Evolutionary conservation across 2,113 vertebrate species (phyloP), one percentile per base, ranked within the genome.

Genomic region (Peromyscus californicus): DNA sequence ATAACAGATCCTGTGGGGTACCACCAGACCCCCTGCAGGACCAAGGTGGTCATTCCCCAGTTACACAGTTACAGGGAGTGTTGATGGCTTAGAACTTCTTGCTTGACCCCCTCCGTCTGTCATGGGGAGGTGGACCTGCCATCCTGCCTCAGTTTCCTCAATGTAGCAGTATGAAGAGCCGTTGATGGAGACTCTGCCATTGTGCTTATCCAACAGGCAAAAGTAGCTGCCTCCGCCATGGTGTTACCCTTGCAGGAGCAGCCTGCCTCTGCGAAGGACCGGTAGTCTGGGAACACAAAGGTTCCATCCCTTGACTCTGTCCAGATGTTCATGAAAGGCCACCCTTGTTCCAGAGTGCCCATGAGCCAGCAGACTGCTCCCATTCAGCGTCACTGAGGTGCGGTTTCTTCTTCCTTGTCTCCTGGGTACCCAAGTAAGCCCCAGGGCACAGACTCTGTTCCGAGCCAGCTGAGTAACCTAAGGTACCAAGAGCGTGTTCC

Each of bases 371-470:
- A 22, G 72, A 33, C 7, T 15, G 0, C 78, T 74, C 54, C 75
- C 1, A 1, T 36, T 70, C 70, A 17, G 12, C 24, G 19, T 72
- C 17, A 11, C 26, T 26, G 61, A 13, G 8, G 19, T 31, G 45
- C 31, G 33, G 0, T 31, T 31, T 79, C 61, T 48, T 51, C 29
- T 61, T 29, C 36, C 90, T 63, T 45, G 15, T 36, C 31, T 5
- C 1, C 8, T 3, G 70, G 8, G 0, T 1, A 13, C 16, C 15
- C 67, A 11, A 16, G 0, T 4, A 31, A 54, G 17, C n/a, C 80
- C 51, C 7, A 29, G 79, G 21, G 79, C 36, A 61, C 57, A 26
- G 7, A 45, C 26, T 89, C 95, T 67, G 63, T 70, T 67, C 88
- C 22, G 33, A n/a, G 22, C 2, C 29, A 31, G 36, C 6, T 39